Base-by-base conservation (phyloP, 2,888 invertebrate species). In the Germaria angustata region DNA sequence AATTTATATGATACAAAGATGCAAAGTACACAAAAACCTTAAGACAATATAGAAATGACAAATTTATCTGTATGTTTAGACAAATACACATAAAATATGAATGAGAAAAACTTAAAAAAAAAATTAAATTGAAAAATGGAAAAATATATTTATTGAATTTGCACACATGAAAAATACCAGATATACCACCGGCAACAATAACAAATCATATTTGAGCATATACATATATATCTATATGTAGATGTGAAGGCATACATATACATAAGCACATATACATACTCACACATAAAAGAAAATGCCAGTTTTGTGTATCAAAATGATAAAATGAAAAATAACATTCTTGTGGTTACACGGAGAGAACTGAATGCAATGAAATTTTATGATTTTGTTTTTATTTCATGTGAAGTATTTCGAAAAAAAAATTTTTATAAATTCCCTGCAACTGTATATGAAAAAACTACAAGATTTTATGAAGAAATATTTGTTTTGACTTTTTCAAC, bases 1-100 rank as follows among this genome's bases (percentile, higher is more conserved):
- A 73, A 73, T 53, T 80, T 80, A 73, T 61, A 53, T 34, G 11
- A 59, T 41, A 51, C 36, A 59, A 59, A 71, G 7, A 61, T 44
- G 28, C 24, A 68, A 66, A 22, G 49, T 22, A 39, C 22, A 75
- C 28, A 32, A 15, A 34, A 44, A 41, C 20, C 15, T 24, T 20
- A 63, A 34, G 13, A 75, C 36, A 69, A 61, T 39, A 55, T 36
- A 68, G 75, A 69, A 41, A 66, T 69, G 73, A 75, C 73, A 80
- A 80, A 75, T 80, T 75, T 69, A 73, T 68, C 9, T 69, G 1
- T 79, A 34, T 44, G 59, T 66, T 80, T 46, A 65, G 71, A 78
- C 49, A 71, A 78, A 71, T 55, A 17, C 20, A 51, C 22, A 80
- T 36, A 57, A 41, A 68, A 44, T 68, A 61, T 34, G 53, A 61